phyloP scores from a whole-genome alignment of 1,140 invertebrate genomes.

The Drosophila eugracilis region DNA sequence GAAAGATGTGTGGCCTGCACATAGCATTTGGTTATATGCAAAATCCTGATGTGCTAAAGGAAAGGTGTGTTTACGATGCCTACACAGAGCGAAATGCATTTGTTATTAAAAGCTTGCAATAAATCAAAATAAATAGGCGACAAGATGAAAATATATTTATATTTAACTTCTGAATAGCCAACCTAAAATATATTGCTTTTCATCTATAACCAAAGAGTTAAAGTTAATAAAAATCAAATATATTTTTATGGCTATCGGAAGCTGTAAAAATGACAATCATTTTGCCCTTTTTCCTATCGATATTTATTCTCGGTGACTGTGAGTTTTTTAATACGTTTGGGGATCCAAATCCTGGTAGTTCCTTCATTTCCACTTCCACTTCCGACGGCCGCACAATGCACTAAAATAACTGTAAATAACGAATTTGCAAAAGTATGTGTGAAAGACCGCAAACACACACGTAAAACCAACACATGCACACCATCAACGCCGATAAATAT shows the following conservation, averaged over 20 bases:
- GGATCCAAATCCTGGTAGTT: constrained; percentile 37
- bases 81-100: constrained; percentile 2
- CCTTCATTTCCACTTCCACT: constrained; percentile 50
- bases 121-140: no score
- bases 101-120: neutral
- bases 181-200: no score
- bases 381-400: constrained; percentile 69
- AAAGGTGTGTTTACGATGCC: constrained; percentile 7
- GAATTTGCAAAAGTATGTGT: constrained; percentile 72
- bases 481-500: constrained; percentile 17
- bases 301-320: constrained; percentile 1
- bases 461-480: constrained; percentile 43
- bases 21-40: constrained; percentile 18
- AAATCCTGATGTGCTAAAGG: constrained; percentile 2
- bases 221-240: no score
- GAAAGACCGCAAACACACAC: constrained; percentile 44
- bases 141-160: no score
- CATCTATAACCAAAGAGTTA: no score
- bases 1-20: constrained; percentile 34
- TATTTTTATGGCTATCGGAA: no score
- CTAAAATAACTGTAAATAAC: constrained; percentile 82
- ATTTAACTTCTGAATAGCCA: no score
- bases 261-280: no score
- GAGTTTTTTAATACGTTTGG: constrained; percentile 20
- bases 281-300: neutral